These are phyloP conservation scores for Novumbra hubbsi DNA, from an alignment of 2,797 vertebrate species.

Conservation along the genomic window DNA sequence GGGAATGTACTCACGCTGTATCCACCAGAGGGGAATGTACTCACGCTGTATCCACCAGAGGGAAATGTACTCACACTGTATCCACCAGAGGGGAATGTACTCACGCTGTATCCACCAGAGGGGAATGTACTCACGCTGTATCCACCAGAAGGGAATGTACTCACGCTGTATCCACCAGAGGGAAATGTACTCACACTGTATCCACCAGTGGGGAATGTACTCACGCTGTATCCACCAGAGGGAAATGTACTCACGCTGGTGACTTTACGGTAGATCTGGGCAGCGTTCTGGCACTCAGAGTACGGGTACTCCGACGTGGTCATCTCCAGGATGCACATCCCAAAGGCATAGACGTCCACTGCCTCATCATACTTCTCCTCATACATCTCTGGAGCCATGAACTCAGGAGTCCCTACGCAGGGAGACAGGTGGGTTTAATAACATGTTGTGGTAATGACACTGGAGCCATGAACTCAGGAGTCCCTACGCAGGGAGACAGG, in stretches of 20 bases:
- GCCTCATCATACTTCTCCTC: constrained; percentile 95
- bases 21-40: no score
- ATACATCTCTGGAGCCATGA: constrained; percentile 97
- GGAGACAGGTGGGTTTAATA: neutral
- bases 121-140: constrained; percentile 76
- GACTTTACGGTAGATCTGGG: constrained; percentile 95
- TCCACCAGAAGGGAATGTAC: no score
- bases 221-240: no score
- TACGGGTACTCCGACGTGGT: constrained; percentile 95
- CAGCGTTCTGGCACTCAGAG: constrained; percentile 91
- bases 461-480: constrained; percentile 96
- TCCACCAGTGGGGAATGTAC: no score
- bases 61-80: no score
- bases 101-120: no score
- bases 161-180: no score
- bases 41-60: no score
- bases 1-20: no score
- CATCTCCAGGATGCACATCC: constrained; percentile 99
- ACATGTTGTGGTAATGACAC: neutral
- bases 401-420: no score
- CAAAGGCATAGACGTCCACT: constrained; percentile 92
- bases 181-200: no score
- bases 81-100: no score
- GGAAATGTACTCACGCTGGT: constrained; percentile 80
- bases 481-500: constrained; percentile 71